Evolutionary conservation across 2,888 invertebrate species (phyloP).

Genomic region (Drosophila fungiperda): DNA sequence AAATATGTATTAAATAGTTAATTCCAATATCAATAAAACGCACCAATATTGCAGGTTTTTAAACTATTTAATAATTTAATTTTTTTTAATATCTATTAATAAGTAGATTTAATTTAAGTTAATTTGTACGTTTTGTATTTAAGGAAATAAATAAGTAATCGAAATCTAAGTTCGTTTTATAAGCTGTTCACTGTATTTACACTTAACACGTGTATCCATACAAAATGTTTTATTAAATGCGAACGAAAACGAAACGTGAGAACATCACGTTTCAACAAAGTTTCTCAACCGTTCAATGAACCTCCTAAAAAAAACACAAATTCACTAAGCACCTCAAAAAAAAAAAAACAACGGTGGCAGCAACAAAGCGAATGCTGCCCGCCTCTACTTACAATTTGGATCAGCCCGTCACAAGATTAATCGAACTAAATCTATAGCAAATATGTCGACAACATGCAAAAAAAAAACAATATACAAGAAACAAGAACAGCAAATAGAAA

Average conservation of each 20-base stretch:
- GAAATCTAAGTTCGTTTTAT: neutral
- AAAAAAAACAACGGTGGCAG: neutral
- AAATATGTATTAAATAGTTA: neutral
- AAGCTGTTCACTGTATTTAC: conserved; percentile 20
- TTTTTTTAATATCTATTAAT: neutral
- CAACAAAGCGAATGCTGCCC: conserved; percentile 26
- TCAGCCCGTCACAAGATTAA: conserved; percentile 26
- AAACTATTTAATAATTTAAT: neutral
- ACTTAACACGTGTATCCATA: conserved; percentile 9
- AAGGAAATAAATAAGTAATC: neutral
- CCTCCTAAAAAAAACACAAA: conserved; percentile 31
- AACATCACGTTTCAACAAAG: conserved; percentile 68
- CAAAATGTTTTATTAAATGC: conserved; percentile 27
- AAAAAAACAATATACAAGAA: neutral
- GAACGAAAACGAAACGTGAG: conserved; percentile 35
- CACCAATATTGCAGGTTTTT: neutral
- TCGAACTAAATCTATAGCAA: conserved; percentile 36
- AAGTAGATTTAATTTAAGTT: neutral
- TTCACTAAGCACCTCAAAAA: conserved; percentile 27
- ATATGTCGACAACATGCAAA: conserved; percentile 37
- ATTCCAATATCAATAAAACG: neutral
- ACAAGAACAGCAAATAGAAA: conserved; percentile 15
- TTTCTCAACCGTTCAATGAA: conserved; percentile 67
- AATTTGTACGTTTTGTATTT: neutral
- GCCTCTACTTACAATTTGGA: conserved; percentile 28